Conservation (phyloP, 2,888 invertebrate genomes). For the Ramazzottius varieornatus region DNA sequence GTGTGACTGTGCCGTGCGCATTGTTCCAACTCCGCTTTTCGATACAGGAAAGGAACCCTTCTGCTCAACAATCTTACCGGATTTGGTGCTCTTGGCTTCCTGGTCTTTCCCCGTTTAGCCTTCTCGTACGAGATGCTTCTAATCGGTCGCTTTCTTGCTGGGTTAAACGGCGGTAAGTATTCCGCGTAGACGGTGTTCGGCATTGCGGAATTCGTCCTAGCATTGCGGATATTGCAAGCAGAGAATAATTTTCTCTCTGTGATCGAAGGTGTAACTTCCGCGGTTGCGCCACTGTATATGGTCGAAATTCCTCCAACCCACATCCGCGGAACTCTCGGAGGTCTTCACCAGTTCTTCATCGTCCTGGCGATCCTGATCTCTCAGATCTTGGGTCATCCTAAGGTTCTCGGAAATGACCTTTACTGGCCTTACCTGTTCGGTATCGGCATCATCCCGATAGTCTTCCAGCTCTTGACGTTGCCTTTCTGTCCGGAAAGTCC, state of each 20-base stretch:
- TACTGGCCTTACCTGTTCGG: conserved; percentile 45
- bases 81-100: conserved; percentile 36
- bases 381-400: conserved; percentile 43
- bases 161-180: conserved; percentile 36
- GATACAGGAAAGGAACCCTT: conserved; percentile 45
- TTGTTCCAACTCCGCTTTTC: not conserved
- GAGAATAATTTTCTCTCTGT: not conserved
- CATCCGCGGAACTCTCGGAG: conserved; percentile 56
- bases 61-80: conserved; percentile 51
- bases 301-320: conserved; percentile 60
- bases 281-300: conserved; percentile 59
- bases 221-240: no score
- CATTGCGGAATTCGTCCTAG: not conserved
- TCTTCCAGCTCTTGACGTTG: conserved; percentile 39
- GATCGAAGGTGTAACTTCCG: conserved; percentile 45
- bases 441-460: conserved; percentile 42
- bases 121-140: conserved; percentile 49
- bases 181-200: no score
- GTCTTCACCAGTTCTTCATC: conserved; percentile 61
- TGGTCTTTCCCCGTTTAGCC: conserved; percentile 38
- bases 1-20: not conserved
- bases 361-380: conserved; percentile 55
- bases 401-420: conserved; percentile 36
- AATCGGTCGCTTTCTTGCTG: conserved; percentile 46
- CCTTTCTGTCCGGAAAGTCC: conserved; percentile 64